phyloP scores from a whole-genome alignment of 2,113 vertebrate species.

The Sialia sialis region DNA sequence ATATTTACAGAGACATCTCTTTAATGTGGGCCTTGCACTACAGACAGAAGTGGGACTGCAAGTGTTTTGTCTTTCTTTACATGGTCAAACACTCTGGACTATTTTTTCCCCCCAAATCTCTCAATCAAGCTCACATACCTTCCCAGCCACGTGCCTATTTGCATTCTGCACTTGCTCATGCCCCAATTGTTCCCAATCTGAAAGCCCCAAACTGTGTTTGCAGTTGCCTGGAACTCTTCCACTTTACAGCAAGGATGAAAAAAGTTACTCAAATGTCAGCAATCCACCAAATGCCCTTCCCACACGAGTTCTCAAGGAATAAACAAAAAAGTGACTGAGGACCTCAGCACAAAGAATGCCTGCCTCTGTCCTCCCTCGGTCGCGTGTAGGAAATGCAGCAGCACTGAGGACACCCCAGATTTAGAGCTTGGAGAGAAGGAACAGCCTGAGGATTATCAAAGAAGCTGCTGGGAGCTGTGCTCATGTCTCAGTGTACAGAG shows the following conservation, averaged over 20 bases:
- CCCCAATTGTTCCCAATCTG: background rate
- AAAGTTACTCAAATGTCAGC: slow-evolving; percentile 49
- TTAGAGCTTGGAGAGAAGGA: background rate
- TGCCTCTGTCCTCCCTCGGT: background rate
- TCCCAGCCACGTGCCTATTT: background rate
- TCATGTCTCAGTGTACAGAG: accelerated
- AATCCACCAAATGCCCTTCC: slow-evolving; percentile 38
- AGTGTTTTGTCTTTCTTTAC: background rate
- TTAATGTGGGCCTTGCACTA: too few species aligned
- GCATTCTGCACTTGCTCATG: background rate
- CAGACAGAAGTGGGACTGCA: background rate
- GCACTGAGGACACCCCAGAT: background rate
- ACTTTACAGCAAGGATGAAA: slow-evolving; percentile 33
- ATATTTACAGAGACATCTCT: background rate
- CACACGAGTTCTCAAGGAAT: slow-evolving; percentile 38
- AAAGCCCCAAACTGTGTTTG: slow-evolving; percentile 37
- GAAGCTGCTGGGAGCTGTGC: background rate
- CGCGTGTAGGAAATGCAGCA: background rate
- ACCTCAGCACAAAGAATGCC: background rate
- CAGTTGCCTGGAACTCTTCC: slow-evolving; percentile 42
- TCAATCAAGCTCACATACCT: background rate
- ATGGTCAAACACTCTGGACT: background rate
- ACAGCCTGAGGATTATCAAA: background rate
- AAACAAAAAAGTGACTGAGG: slow-evolving; percentile 33
- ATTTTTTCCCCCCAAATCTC: background rate